These are phyloP conservation scores for Melanotaenia pygmaea DNA, from an alignment of 2,797 vertebrate genomes.

Conservation along the genomic window DNA sequence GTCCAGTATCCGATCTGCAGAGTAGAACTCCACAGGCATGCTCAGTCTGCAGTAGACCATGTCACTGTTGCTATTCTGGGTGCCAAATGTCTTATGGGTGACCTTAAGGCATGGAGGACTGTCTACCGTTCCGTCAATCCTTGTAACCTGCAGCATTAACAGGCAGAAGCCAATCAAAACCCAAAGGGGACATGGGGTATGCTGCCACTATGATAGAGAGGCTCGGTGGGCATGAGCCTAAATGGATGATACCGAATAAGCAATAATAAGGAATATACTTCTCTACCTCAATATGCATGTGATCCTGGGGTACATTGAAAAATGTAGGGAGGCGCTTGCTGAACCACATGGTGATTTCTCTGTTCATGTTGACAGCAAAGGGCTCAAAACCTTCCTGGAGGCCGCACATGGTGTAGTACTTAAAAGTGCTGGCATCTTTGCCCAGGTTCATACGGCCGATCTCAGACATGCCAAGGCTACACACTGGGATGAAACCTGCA, in stretches of 20 bases:
- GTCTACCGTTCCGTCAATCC: constrained; percentile 95
- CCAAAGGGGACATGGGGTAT: background rate
- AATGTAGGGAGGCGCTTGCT: constrained; percentile 98
- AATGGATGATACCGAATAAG: background rate
- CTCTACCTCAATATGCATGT: constrained; percentile 91
- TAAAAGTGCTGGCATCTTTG: constrained; percentile 94
- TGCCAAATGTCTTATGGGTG: constrained; percentile 96
- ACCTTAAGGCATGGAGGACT: constrained; percentile 96
- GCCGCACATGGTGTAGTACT: constrained; percentile 98
- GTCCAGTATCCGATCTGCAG: constrained; percentile 78
- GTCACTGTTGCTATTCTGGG: constrained; percentile 92
- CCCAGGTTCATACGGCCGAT: constrained; percentile 96
- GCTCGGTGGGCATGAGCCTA: background rate
- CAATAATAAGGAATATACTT: background rate
- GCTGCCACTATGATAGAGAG: background rate
- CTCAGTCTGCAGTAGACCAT: constrained; percentile 96
- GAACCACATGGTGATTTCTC: constrained; percentile 98
- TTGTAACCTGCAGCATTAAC: constrained; percentile 84
- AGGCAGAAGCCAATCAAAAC: background rate
- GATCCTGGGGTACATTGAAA: constrained; percentile 89
- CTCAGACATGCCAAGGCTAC: constrained; percentile 91
- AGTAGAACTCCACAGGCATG: constrained; percentile 94
- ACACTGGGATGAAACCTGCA: constrained; percentile 95
- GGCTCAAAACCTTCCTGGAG: constrained; percentile 99
- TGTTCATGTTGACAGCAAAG: constrained; percentile 98